Evolutionary conservation across 1,140 invertebrate genomes (phyloP).

Genomic region (Caenorhabditis brenneri): DNA sequence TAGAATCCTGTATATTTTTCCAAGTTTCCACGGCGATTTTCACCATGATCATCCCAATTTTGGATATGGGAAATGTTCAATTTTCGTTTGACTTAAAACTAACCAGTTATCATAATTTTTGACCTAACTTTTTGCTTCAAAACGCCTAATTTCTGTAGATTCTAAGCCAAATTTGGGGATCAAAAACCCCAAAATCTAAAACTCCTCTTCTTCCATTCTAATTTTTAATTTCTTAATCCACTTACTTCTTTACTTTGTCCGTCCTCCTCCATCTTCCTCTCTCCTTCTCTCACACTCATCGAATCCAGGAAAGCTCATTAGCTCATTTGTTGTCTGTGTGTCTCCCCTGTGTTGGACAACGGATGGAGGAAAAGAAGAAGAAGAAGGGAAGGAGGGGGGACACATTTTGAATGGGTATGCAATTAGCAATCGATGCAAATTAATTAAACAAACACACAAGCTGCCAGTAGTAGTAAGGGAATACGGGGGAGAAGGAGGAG

Average conservation of each 20-base stretch:
- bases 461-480: too few relatives aligned
- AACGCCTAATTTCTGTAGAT: too few relatives aligned
- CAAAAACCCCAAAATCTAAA: too few relatives aligned
- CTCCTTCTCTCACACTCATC: neutral
- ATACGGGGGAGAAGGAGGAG: neutral
- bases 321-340: slow-evolving; percentile 24
- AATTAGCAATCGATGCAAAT: slow-evolving; percentile 43
- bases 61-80: too few relatives aligned
- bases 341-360: neutral
- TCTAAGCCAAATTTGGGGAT: too few relatives aligned
- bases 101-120: too few relatives aligned
- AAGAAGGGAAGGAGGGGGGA: neutral
- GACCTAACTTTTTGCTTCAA: too few relatives aligned
- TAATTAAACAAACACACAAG: slow-evolving; percentile 39
- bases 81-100: too few relatives aligned
- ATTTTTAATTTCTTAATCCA: slow-evolving; percentile 31
- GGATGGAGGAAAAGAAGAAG: neutral
- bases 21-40: too few relatives aligned
- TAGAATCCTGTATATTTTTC: too few relatives aligned
- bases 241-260: neutral
- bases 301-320: slow-evolving; percentile 35
- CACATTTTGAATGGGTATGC: slow-evolving; percentile 38
- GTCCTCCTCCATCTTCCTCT: neutral
- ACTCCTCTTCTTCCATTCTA: neutral
- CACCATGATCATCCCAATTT: too few relatives aligned